Evolutionary conservation across 64 coral and sea anemone species (phyloP).

Genomic region (Hydrozoanthus tunicans): DNA sequence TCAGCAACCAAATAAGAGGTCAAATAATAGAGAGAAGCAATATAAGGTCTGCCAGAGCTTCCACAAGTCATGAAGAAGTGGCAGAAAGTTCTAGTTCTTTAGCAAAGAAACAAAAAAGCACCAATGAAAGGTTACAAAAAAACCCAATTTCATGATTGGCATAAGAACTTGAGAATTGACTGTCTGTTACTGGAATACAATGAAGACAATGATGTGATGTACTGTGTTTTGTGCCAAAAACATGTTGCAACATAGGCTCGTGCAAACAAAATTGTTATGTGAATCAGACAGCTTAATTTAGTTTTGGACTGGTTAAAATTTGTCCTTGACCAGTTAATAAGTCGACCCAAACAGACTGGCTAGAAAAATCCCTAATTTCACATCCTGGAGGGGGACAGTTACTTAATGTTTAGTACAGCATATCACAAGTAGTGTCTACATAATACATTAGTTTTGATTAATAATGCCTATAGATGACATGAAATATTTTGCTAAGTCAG

Average conservation of each 20-base stretch:
- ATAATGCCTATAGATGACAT: no score
- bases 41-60: constrained; percentile 31
- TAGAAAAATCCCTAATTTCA: no score
- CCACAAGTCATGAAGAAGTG: constrained; percentile 40
- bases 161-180: constrained; percentile 38
- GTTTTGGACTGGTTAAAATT: no score
- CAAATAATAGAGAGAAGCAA: constrained; percentile 35
- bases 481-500: no score
- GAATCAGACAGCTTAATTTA: no score
- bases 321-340: no score
- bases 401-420: no score
- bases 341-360: no score
- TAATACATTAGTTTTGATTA: no score
- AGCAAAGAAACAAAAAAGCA: background rate
- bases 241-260: background rate
- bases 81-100: constrained; percentile 8
- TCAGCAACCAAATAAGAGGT: constrained; percentile 35
- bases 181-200: constrained; percentile 14
- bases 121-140: constrained; percentile 25
- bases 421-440: no score
- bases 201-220: constrained; percentile 24
- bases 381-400: no score
- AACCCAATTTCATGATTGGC: constrained; percentile 2
- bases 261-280: background rate
- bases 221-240: background rate